Base-by-base conservation (phyloP, 2,888 invertebrate genomes). In the Stegana nigrithorax region DNA sequence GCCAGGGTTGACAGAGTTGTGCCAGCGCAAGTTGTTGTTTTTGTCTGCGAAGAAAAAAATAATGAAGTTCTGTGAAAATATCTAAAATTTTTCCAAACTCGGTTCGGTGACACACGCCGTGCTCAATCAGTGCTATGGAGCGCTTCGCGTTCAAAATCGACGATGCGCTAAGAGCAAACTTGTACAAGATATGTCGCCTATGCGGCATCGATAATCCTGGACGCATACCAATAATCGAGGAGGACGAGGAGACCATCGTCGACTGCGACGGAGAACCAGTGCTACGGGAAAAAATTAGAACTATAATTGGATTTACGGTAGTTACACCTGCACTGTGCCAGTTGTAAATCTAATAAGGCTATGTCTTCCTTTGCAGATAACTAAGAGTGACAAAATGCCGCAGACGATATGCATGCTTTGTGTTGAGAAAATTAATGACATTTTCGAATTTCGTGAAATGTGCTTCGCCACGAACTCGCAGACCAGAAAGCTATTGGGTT, bases 351-450 rank as follows among this genome's bases (percentile, higher is more conserved):
- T n/a, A n/a, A n/a, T n/a, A n/a, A n/a, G n/a, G n/a, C n/a, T 62
- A 26, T 32, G 47, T n/a, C 61, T 55, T 63, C 29, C 53, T 70
- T 67, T 66, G 17, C 64, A 90, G 90, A 88, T 90, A 1, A 80
- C 84, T 6, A 84, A 85, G 66, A 85, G 87, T 63, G 90, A 90
- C 68, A 87, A 87, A 74, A 89, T 90, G 90, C 90, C 90, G 0
- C 90, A 90, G 0, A 84, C 88, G 10, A 88, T 89, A 60, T 90
- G 90, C 68, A 87, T 87, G 70, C 73, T 89, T 10, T 90, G 90
- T 42, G 88, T 88, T 14, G 90, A 90, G 70, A 90, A 89, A 83
- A 87, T 90, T 60, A 88, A 89, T 73, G 89, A 90, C 70, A 89
- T 89, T 80, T 89, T 87, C 32, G 89, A 89, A 75, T 90, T 89